These are phyloP conservation scores for Pharmacophagus antenor DNA, from an alignment of 2,888 invertebrate genomes.

Conservation along the genomic window DNA sequence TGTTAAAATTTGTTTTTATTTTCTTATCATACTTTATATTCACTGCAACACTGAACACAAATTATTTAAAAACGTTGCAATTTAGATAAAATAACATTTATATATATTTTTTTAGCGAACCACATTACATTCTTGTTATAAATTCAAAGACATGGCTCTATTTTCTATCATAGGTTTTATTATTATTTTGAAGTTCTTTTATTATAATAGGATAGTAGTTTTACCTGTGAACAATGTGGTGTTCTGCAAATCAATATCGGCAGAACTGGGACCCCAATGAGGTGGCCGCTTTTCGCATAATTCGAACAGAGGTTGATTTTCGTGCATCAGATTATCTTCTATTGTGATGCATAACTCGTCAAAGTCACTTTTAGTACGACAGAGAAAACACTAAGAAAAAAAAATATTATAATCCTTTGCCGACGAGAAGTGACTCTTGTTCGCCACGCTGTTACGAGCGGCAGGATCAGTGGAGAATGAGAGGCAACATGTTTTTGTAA, in stretches of 20 bases:
- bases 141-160: no score
- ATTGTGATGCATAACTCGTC: conserved; percentile 86
- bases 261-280: conserved; percentile 84
- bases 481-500: no score
- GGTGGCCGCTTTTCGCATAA: conserved; percentile 88
- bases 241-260: conserved; percentile 64
- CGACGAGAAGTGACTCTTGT: neutral
- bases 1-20: no score
- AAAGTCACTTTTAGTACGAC: conserved; percentile 91
- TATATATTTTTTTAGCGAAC: neutral
- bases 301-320: conserved; percentile 92
- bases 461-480: no score
- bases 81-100: no score
- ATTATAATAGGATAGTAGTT: neutral
- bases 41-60: no score
- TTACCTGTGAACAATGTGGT: conserved; percentile 66
- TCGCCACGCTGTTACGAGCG: no score
- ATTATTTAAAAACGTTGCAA: no score
- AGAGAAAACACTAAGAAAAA: conserved; percentile 90
- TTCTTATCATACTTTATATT: no score
- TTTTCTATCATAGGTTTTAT: neutral
- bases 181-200: neutral
- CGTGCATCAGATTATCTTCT: conserved; percentile 84
- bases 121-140: neutral
- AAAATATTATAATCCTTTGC: neutral